A percentile compares a stretch with the other conserved stretches of the same genome.
These are phyloP conservation scores for Heliconius ismenius DNA, from an alignment of 2,888 invertebrate species.

Conservation along the genomic window DNA sequence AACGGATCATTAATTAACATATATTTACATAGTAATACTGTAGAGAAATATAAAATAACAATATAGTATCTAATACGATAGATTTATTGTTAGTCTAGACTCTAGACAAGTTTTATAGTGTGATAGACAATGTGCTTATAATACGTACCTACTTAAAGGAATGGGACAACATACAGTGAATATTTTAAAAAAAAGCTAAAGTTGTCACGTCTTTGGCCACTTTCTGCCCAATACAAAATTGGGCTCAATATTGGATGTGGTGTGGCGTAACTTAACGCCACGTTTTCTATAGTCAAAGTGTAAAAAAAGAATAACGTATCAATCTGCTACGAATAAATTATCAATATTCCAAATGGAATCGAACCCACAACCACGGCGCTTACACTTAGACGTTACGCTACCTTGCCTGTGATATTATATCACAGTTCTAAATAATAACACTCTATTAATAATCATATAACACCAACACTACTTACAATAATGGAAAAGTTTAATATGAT, in stretches of 20 bases:
- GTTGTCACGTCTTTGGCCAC: too few relatives aligned
- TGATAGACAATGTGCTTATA: background rate
- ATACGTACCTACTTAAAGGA: too few relatives aligned
- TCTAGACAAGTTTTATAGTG: background rate
- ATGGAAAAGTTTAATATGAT: background rate
- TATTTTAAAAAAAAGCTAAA: too few relatives aligned
- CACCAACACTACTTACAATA: constrained; percentile 2
- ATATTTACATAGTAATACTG: background rate
- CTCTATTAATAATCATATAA: background rate
- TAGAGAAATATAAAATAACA: background rate
- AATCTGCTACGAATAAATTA: too few relatives aligned
- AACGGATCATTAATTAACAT: constrained; percentile 13
- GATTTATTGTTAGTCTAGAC: constrained; percentile 6
- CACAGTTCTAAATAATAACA: background rate
- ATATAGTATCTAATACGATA: background rate
- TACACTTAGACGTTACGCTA: too few relatives aligned
- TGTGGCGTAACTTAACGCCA: too few relatives aligned
- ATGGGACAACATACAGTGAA: too few relatives aligned
- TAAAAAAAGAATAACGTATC: background rate
- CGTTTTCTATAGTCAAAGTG: background rate
- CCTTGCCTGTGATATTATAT: too few relatives aligned
- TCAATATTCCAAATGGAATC: too few relatives aligned
- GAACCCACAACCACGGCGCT: too few relatives aligned
- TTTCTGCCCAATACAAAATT: too few relatives aligned
- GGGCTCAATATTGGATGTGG: too few relatives aligned